Evolutionary conservation across 2,888 invertebrate species (phyloP), one percentile per base, ranked within the genome.

Genomic region (Cataglyphis cursor): DNA sequence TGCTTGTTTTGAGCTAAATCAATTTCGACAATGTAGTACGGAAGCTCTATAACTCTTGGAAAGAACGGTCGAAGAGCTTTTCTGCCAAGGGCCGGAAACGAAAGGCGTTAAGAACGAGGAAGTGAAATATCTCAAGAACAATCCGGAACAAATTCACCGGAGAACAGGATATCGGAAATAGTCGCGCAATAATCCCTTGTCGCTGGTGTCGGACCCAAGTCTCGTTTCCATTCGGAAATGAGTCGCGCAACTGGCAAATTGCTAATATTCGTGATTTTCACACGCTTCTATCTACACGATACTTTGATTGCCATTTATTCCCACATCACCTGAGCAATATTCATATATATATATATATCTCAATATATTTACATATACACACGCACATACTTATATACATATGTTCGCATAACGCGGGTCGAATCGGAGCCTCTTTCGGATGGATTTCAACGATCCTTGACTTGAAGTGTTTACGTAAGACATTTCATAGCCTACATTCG

Each of bases 21-120:
- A 62, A 74, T 74, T 74, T 74, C 28, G 48, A 74, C 74, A 62
- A 62, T 48, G 74, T 59, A 48, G 10, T 35, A 28, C 24, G 62
- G 21, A 10, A 73, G 31, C 28, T 12, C 8, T 15, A 74, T 51
- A 62, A 62, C 48, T 74, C 62, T 62, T 28, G n/a, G 5, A 48
- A 74, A 44, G 31, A 28, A 28, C 41, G 28, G 0, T n/a, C 61
- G 31, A 10, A 44, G 31, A 44, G 44, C 31, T 9, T 28, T 9
- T 8, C 28, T 8, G 9, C 57, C 41, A 31, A 41, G 4, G n/a
- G 31, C 31, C 28, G 21, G 62, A 48, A 61, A 62, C 31, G 18
- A 62, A 74, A 74, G 6, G 48, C 48, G 48, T 48, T 74, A 51
- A 1, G 18, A 73, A 59, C 3, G 59, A 15, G 15, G 12, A 31